These are phyloP conservation scores for Arizona elegans DNA, from an alignment of 2,113 vertebrate genomes.

Conservation along the genomic window DNA sequence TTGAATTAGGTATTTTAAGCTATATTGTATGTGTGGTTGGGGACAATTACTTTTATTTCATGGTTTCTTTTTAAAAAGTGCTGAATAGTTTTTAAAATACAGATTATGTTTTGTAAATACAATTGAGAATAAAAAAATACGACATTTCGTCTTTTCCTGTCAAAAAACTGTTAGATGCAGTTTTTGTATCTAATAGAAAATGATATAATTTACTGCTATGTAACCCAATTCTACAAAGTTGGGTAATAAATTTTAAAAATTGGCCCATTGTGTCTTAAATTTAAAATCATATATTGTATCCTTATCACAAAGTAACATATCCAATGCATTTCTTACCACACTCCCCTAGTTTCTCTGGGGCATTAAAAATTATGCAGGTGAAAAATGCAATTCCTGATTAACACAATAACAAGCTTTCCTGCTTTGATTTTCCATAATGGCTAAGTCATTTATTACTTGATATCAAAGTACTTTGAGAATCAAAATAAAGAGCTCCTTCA, in stretches of 20 bases:
- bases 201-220: not conserved
- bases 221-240: not conserved
- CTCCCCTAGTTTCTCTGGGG: not conserved
- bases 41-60: not conserved
- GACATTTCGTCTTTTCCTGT: not conserved
- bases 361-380: not conserved
- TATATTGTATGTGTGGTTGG: not conserved
- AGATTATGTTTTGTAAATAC: constrained; percentile 1
- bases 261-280: not conserved
- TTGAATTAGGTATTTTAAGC: not conserved
- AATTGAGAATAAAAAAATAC: not conserved
- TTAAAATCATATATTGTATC: not conserved
- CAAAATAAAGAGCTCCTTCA: not conserved
- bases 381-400: not conserved
- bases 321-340: not conserved
- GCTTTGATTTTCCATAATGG: not conserved
- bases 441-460: not conserved
- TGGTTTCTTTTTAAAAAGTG: constrained; percentile 1
- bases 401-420: not conserved
- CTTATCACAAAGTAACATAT: not conserved
- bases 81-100: not conserved
- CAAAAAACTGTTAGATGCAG: not conserved
- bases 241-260: not conserved
- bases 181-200: not conserved
- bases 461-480: not conserved